Conservation (phyloP, 2,888 invertebrate species). For the Aphodius sticticus region DNA sequence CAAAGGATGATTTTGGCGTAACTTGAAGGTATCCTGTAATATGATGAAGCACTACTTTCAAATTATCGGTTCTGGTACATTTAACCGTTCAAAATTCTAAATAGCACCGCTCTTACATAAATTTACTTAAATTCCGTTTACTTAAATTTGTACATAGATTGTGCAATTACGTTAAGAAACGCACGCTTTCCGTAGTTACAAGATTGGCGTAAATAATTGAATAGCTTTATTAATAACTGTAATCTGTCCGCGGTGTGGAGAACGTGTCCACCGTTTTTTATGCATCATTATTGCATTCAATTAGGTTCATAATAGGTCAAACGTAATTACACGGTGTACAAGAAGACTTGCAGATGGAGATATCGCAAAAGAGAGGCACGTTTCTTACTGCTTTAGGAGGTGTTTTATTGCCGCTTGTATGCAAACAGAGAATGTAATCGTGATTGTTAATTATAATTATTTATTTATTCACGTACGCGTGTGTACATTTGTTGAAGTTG, state of each 20-base stretch:
- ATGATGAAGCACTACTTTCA: background rate
- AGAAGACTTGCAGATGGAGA: background rate
- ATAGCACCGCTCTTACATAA: background rate
- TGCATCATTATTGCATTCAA: background rate
- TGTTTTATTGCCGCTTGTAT: background rate
- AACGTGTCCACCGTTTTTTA: background rate
- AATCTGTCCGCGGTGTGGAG: background rate
- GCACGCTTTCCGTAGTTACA: background rate
- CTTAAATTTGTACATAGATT: background rate
- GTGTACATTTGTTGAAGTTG: background rate
- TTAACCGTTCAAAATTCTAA: background rate
- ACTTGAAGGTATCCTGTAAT: no score
- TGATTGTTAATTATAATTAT: background rate
- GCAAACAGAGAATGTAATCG: background rate
- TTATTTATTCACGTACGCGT: background rate
- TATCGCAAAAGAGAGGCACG: background rate
- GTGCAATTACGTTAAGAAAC: background rate
- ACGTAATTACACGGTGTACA: background rate
- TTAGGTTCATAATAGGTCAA: constrained; percentile 4
- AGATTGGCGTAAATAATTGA: background rate
- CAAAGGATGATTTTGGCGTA: no score
- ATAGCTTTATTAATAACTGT: constrained; percentile 4
- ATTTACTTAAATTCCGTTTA: background rate
- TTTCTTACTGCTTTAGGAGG: background rate
- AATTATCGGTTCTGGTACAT: background rate